Conservation (phyloP, 2,113 vertebrate genomes). For the Myocastor coypus region DNA sequence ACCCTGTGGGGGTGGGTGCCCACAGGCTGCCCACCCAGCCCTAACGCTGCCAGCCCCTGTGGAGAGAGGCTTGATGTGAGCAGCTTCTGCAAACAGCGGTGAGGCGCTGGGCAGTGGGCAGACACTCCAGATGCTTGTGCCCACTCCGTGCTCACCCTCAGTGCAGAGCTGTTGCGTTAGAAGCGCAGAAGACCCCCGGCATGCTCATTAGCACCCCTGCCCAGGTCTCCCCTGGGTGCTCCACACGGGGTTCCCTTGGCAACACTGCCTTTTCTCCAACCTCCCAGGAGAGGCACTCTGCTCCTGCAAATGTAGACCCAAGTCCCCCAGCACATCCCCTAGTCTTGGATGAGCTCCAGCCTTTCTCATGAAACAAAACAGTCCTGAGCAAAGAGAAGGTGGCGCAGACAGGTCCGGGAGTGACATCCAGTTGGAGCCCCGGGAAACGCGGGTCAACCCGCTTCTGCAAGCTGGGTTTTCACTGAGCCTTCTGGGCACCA, state of each 20-base stretch:
- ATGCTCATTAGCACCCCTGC: not conserved
- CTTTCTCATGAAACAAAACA: not conserved
- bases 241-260: not conserved
- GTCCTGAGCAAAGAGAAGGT: not conserved
- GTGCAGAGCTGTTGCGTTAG: not conserved
- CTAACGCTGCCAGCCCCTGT: not conserved
- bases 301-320: not conserved
- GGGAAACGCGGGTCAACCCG: not conserved
- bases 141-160: not conserved
- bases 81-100: not conserved
- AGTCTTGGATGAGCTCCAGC: not conserved
- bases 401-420: not conserved
- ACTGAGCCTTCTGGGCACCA: rapidly evolving
- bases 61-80: not conserved
- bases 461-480: not conserved
- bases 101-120: not conserved
- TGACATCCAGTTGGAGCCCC: rapidly evolving
- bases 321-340: not conserved
- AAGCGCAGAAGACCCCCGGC: not conserved
- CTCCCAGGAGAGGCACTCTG: not conserved
- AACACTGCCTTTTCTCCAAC: not conserved
- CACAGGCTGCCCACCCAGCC: not conserved
- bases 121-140: not conserved
- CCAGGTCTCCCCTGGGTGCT: not conserved
- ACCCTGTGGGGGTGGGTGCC: not conserved